Conservation (phyloP, 2,113 vertebrate species). For the Rhineura floridana region DNA sequence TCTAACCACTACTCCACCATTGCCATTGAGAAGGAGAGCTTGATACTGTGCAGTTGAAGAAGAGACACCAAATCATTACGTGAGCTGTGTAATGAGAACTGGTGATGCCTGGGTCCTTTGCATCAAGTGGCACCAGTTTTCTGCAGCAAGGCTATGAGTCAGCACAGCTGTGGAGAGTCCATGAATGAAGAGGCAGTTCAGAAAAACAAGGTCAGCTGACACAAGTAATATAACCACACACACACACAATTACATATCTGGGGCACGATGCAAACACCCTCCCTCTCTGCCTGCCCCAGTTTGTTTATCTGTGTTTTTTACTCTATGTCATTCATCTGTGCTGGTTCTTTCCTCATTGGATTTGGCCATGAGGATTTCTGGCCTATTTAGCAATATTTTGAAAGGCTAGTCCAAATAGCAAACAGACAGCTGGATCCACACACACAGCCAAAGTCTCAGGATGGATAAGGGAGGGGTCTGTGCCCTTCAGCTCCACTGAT, state of each 20-base stretch:
- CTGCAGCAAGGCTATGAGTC: not conserved
- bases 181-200: not conserved
- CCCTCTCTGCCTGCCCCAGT: not conserved
- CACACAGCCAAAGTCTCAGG: not conserved
- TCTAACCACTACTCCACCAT: not conserved
- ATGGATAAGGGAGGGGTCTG: not conserved
- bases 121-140: not conserved
- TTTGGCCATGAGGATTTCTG: not conserved
- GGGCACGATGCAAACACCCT: not conserved
- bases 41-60: not conserved
- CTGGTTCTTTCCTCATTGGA: not conserved
- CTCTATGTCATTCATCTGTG: not conserved
- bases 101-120: not conserved
- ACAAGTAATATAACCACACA: constrained; percentile 1
- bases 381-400: not conserved
- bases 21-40: not conserved
- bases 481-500: not conserved
- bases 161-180: constrained; percentile 23
- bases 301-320: constrained; percentile 1
- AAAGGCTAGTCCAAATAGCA: not conserved
- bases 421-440: not conserved
- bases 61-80: not conserved
- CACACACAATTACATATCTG: not conserved
- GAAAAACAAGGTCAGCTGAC: constrained; percentile 29
- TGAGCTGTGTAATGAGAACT: not conserved